Percentiles rank a stretch among this genome's conserved stretches.
These are phyloP conservation scores for Protonibea diacanthus DNA, from an alignment of 2,797 vertebrate species.

Conservation along the genomic window DNA sequence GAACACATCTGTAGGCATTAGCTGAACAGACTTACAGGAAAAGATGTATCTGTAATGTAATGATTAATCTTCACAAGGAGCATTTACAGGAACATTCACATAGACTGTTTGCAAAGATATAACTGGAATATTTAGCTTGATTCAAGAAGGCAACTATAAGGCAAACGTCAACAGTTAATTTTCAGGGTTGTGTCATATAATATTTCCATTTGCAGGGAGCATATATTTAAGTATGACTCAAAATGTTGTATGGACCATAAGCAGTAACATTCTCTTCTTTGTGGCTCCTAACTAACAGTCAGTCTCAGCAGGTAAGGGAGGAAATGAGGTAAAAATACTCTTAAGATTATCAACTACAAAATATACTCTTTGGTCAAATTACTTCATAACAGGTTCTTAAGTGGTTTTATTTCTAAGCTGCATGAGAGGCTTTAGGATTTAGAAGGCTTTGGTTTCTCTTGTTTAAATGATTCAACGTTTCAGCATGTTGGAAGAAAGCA, in stretches of 20 bases:
- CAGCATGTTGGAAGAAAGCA: constrained; percentile 98
- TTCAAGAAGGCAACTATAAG: constrained; percentile 71
- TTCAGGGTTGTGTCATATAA: constrained; percentile 37
- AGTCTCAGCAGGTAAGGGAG: constrained; percentile 44
- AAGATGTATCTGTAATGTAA: constrained; percentile 12
- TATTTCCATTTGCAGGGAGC: constrained; percentile 33
- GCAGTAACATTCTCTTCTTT: constrained; percentile 34
- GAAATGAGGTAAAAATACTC: constrained; percentile 61
- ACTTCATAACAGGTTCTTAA: constrained; percentile 52
- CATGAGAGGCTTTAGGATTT: constrained; percentile 56
- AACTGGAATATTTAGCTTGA: constrained; percentile 48
- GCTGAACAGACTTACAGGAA: constrained; percentile 16
- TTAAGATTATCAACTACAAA: constrained; percentile 71
- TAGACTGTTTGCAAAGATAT: constrained; percentile 43
- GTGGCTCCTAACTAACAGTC: constrained; percentile 59
- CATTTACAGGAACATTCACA: constrained; percentile 54
- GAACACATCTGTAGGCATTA: constrained; percentile 58
- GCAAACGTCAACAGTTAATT: constrained; percentile 60
- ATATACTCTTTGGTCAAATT: constrained; percentile 82
- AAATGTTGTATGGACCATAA: constrained; percentile 25
- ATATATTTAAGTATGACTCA: constrained; percentile 24
- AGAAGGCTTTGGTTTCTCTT: constrained; percentile 77
- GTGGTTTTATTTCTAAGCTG: constrained; percentile 50
- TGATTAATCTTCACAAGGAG: constrained; percentile 50
- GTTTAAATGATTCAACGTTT: constrained; percentile 84